Evolutionary conservation across 1,140 invertebrate genomes (phyloP).

Genomic region (Vollenhovia emeryi): DNA sequence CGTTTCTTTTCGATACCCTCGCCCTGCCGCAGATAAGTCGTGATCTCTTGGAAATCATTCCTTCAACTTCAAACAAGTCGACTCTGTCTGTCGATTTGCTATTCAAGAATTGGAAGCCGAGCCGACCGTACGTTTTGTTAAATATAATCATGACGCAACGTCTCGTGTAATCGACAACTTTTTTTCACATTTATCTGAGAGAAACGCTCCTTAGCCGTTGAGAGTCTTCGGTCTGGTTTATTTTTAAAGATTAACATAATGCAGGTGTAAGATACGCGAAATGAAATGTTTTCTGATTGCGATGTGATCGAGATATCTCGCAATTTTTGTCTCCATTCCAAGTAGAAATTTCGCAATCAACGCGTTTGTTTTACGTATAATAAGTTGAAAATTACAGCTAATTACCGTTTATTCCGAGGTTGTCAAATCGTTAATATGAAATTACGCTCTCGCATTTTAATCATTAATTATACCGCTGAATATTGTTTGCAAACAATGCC

Average conservation of each 20-base stretch:
- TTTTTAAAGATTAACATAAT: conserved; percentile 35
- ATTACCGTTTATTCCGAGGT: background rate
- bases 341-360: background rate
- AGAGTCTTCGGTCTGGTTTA: background rate
- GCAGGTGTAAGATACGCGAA: background rate
- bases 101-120: background rate
- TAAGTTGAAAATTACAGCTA: background rate
- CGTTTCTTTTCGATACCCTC: background rate
- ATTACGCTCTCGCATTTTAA: background rate
- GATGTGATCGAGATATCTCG: background rate
- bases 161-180: conserved; percentile 17
- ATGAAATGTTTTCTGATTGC: background rate
- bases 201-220: background rate
- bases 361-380: background rate
- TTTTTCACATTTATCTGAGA: background rate
- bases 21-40: background rate
- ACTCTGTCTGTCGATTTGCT: background rate
- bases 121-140: background rate
- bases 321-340: background rate
- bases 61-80: background rate
- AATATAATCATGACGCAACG: conserved; percentile 33
- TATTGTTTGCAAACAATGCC: conserved; percentile 46
- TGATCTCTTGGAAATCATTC: background rate
- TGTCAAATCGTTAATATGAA: background rate
- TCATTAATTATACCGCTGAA: conserved; percentile 20